A percentile compares a stretch with the other conserved stretches of the same genome.
Evolutionary conservation across 2,888 invertebrate genomes (phyloP).

Genomic region (Gastrophysa polygoni): DNA sequence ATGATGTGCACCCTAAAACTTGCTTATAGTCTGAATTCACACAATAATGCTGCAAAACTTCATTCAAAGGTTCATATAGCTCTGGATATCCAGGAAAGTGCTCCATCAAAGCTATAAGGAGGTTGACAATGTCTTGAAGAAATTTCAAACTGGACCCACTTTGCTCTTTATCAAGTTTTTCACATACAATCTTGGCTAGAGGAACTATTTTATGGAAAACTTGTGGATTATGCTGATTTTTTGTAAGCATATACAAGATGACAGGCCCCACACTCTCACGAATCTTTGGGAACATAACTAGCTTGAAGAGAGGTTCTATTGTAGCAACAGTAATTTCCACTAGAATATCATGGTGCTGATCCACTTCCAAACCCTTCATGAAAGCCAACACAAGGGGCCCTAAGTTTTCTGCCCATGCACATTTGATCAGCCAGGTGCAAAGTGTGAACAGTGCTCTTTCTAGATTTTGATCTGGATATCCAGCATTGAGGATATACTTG

Average conservation of each 20-base stretch:
- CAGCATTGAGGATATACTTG: conserved; percentile 56
- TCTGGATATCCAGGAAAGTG: conserved; percentile 57
- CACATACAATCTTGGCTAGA: conserved; percentile 60
- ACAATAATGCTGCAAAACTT: conserved; percentile 50
- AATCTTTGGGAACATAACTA: conserved; percentile 63
- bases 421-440: conserved; percentile 71
- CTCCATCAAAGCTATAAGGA: conserved; percentile 62
- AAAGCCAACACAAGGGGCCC: conserved; percentile 71
- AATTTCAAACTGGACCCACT: conserved; percentile 58
- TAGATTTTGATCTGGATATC: conserved; percentile 61
- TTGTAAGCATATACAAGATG: conserved; percentile 68
- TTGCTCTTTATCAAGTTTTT: conserved; percentile 64
- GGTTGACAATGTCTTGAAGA: conserved; percentile 68
- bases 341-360: conserved; percentile 57
- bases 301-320: conserved; percentile 65
- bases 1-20: conserved; percentile 52
- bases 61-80: conserved; percentile 52
- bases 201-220: conserved; percentile 62
- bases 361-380: conserved; percentile 63
- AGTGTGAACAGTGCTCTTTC: conserved; percentile 68
- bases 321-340: conserved; percentile 67
- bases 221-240: conserved; percentile 65
- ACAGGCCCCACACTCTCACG: conserved; percentile 67
- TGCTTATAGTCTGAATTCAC: conserved; percentile 47
- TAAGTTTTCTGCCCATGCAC: conserved; percentile 68